A percentile compares a stretch with the other conserved stretches of the same genome.
Conservation (phyloP, 2,888 invertebrate species). For the Megaustenia siamemsis region DNA sequence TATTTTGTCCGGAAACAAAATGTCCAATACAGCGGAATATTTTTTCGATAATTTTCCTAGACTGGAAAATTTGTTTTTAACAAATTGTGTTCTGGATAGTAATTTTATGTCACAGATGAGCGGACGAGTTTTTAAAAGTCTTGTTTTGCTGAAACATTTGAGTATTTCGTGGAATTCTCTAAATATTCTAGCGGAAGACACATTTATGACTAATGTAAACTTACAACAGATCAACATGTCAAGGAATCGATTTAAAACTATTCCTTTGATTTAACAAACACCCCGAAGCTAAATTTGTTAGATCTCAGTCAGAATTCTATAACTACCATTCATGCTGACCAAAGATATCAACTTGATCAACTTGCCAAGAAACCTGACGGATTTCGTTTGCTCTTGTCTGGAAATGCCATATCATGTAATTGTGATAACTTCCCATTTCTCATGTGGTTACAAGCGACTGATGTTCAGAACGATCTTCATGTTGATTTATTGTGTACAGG, state of each 20-base stretch:
- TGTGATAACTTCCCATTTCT: conserved; percentile 30
- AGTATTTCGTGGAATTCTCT: conserved; percentile 23
- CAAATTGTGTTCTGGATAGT: background rate
- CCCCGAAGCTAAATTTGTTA: conserved; percentile 10
- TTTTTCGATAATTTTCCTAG: conserved; percentile 24
- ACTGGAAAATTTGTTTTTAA: background rate
- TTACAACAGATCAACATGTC: conserved; percentile 1
- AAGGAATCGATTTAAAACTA: conserved; percentile 16
- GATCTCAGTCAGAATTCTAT: conserved; percentile 30
- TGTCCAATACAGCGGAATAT: background rate
- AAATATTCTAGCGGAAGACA: background rate
- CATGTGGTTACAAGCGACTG: conserved; percentile 12
- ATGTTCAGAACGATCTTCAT: background rate
- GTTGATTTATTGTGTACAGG: background rate
- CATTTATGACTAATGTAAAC: background rate
- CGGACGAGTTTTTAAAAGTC: conserved; percentile 9
- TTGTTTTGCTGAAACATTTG: background rate
- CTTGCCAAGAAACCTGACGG: background rate
- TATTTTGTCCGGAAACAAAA: background rate
- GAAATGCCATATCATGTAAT: conserved; percentile 34
- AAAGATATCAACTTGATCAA: background rate
- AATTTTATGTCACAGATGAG: conserved; percentile 12
- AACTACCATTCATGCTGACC: background rate
- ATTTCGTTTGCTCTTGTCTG: background rate
- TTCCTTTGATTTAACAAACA: background rate